Base-by-base conservation (phyloP, 2,888 invertebrate genomes). In the Cantharis lateralis region DNA sequence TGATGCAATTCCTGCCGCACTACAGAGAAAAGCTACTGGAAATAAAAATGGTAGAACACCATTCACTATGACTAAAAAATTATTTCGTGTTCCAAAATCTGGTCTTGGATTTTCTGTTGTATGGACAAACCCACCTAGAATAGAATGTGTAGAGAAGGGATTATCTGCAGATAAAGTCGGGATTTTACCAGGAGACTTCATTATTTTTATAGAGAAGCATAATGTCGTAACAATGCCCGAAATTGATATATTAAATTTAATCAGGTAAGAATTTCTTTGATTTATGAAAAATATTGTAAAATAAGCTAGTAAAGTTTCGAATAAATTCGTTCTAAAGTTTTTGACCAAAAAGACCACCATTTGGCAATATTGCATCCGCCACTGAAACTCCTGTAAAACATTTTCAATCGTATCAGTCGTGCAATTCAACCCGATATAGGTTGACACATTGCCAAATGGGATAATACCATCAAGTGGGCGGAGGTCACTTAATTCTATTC, bases 21-120 rank as follows among this genome's bases (percentile, higher is more conserved):
- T 89, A 15, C 91, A 91, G 70, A 88, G 89, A 77, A 90, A 89
- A 81, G 87, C 91, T 0, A 88, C 87, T 3, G 91, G 90, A 78
- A 88, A 88, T 83, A 86, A 87, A 76, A 90, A 91, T 79, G 95
- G 95, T 10, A 91, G 95, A 75, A 96, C 96, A 1, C 96, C 96
- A 0, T 96, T 96, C 85, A 96, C 96, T 15, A 92, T 93, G 78
- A 95, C 95, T 66, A 94, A 94, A 85, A 87, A 88, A 76, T 87
- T 93, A 80, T 87, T 87, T 10, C 85, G 90, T 64, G 82, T 84
- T 48, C 84, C 87, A 15, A 88, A 87, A 81, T 84, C 86, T n/a
- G 94, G 95, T 20, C 95, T 94, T 83, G 96, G 96, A 15, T 96
- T 96, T 88, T 95, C 95, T 5, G 93, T 96, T 72, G 95, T 96